Evolutionary conservation across 2,888 invertebrate species (phyloP), one percentile per base, ranked within the genome.

Genomic region (Lysandra coridon): DNA sequence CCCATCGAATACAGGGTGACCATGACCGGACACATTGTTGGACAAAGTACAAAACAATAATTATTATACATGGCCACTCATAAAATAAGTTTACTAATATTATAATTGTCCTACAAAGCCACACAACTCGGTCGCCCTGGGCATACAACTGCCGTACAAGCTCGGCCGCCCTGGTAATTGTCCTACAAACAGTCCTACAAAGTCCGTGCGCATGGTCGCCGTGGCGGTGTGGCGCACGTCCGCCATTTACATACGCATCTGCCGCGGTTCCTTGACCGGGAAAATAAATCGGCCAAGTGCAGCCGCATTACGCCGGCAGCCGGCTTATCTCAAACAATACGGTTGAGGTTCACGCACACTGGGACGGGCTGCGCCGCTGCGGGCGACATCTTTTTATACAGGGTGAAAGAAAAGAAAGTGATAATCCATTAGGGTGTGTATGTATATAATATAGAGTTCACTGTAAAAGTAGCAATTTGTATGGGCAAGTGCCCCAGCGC

Each of bases 211-310:
- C 33, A 76, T 57, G 37, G 57, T 76, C 76, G 4, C 76, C 73
- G 7, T 73, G 6, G 53, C 17, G 10, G 14, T 17, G 44, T 44
- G 78, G 12, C n/a, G 62, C 64, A 23, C 44, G 40, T 40, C 40
- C 62, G 64, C 37, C 33, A 75, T 75, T 62, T 44, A 33, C 78
- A 78, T 69, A 33, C 14, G 23, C 78, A 78, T 64, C 78, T 78
- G 62, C 64, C 62, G 44, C 44, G 23, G 69, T 64, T 64, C 78
- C 78, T 78, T 78, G 78, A 78, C 78, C 78, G 69, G 69, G 64
- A 76, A 78, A 64, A 64, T 49, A 64, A 78, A 44, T 62, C 77
- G 62, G 78, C 69, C 78, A 78, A 78, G 78, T 78, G 62, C 69
- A 69, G 44, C 60, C 37, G 44, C 62, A 17, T 33, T 23, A 30